Evolutionary conservation across 1,140 invertebrate species (phyloP).

Genomic region (Zaprionus vittiger): DNA sequence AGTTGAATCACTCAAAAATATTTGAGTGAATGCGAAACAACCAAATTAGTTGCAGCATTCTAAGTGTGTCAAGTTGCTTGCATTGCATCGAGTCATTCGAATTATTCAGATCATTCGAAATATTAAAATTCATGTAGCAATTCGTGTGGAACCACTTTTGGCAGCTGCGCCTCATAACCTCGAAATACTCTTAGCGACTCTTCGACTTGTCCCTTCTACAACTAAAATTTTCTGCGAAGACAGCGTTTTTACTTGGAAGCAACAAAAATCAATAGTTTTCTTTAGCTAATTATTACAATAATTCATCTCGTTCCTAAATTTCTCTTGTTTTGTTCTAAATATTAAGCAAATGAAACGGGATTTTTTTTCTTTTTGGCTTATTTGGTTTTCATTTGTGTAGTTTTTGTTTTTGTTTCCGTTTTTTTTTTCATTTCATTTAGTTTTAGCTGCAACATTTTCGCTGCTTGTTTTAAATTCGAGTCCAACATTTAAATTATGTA

Average conservation of each 20-base stretch:
- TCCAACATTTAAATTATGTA: slow-evolving; percentile 80
- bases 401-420: slow-evolving; percentile 37
- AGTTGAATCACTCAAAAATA: background rate
- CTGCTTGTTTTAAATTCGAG: slow-evolving; percentile 75
- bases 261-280: slow-evolving; percentile 55
- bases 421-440: slow-evolving; percentile 58
- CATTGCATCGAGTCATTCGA: background rate
- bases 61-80: background rate
- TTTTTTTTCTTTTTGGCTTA: slow-evolving; percentile 39
- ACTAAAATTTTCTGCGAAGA: slow-evolving; percentile 51
- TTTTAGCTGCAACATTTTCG: slow-evolving; percentile 53
- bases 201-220: slow-evolving; percentile 18
- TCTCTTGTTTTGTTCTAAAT: slow-evolving; percentile 43
- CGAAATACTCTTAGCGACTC: background rate
- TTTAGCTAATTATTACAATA: slow-evolving; percentile 20
- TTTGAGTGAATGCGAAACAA: background rate
- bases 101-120: background rate
- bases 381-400: slow-evolving; percentile 25
- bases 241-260: slow-evolving; percentile 68
- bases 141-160: slow-evolving; percentile 2
- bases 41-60: background rate
- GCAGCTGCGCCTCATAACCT: slow-evolving; percentile 1
- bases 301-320: slow-evolving; percentile 9
- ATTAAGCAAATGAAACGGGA: slow-evolving; percentile 40
- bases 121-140: background rate